These are phyloP conservation scores for Marcusenius ussheri DNA, from an alignment of 2,113 vertebrate species.

Conservation along the genomic window DNA sequence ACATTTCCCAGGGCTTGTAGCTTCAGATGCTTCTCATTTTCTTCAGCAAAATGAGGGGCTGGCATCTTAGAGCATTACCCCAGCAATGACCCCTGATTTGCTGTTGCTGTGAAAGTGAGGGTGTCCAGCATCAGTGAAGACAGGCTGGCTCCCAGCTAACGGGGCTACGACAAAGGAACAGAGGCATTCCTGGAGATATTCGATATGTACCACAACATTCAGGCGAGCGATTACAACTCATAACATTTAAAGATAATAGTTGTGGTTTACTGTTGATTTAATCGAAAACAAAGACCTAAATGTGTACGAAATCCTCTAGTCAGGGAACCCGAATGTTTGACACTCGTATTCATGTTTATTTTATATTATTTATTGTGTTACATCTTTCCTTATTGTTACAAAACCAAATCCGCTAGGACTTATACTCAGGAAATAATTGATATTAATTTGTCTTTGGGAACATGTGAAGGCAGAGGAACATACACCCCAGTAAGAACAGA, in stretches of 20 bases:
- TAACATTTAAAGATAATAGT: not conserved
- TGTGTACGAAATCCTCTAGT: not conserved
- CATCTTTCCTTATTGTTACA: not conserved
- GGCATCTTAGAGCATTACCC: not conserved
- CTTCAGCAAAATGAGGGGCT: not conserved
- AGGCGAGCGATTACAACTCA: not conserved
- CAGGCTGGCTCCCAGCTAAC: not conserved
- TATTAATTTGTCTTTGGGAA: not conserved
- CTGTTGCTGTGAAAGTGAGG: not conserved
- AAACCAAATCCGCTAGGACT: not conserved
- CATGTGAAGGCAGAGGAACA: not conserved
- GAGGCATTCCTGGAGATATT: not conserved
- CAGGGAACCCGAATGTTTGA: not conserved
- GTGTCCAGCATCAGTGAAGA: not conserved
- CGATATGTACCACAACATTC: not conserved
- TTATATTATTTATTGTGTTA: not conserved
- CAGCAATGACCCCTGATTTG: not conserved
- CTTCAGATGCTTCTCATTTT: not conserved
- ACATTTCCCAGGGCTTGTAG: not conserved
- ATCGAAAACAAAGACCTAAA: not conserved
- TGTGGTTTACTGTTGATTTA: not conserved
- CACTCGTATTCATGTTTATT: not conserved
- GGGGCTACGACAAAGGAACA: not conserved
- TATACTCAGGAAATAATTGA: not conserved
- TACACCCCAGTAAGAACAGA: not conserved